Evolutionary conservation across 1,140 invertebrate species (phyloP).

Genomic region (Heliconius eleuchia): DNA sequence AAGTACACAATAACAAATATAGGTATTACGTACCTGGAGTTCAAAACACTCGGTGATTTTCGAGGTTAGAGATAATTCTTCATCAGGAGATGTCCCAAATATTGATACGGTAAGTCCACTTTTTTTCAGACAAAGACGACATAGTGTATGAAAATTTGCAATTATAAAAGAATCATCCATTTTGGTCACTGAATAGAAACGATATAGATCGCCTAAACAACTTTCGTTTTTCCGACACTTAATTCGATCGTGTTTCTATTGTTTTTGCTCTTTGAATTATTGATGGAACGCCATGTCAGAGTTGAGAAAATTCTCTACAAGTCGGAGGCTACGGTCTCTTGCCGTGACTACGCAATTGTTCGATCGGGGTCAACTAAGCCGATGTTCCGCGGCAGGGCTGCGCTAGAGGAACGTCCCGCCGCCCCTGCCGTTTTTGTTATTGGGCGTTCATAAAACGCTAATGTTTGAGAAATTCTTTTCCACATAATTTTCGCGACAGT

Average conservation of each 20-base stretch:
- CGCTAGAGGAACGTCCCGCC: constrained; percentile 65
- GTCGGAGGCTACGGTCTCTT: constrained; percentile 53
- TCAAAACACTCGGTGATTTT: constrained; percentile 75
- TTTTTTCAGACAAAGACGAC: constrained; percentile 82
- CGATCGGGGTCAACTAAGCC: constrained; percentile 71
- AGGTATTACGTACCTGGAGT: constrained; percentile 51
- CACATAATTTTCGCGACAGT: background rate
- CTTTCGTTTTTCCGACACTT: constrained; percentile 39
- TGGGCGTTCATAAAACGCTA: background rate
- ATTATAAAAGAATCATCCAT: constrained; percentile 81
- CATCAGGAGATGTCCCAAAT: constrained; percentile 76
- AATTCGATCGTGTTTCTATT: constrained; percentile 41
- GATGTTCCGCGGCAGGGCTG: constrained; percentile 71
- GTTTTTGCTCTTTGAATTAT: constrained; percentile 46
- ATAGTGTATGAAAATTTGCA: constrained; percentile 80
- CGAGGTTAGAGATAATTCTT: constrained; percentile 74
- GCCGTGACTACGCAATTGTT: constrained; percentile 73
- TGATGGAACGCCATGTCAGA: constrained; percentile 43
- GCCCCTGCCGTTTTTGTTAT: constrained; percentile 35
- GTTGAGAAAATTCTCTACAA: constrained; percentile 27
- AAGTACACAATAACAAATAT: background rate
- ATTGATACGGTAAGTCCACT: constrained; percentile 82
- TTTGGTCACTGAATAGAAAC: constrained; percentile 57
- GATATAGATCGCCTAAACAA: constrained; percentile 36
- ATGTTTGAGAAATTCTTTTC: background rate